phyloP scores from a whole-genome alignment of 1,140 invertebrate species.

The Phortica variegata region DNA sequence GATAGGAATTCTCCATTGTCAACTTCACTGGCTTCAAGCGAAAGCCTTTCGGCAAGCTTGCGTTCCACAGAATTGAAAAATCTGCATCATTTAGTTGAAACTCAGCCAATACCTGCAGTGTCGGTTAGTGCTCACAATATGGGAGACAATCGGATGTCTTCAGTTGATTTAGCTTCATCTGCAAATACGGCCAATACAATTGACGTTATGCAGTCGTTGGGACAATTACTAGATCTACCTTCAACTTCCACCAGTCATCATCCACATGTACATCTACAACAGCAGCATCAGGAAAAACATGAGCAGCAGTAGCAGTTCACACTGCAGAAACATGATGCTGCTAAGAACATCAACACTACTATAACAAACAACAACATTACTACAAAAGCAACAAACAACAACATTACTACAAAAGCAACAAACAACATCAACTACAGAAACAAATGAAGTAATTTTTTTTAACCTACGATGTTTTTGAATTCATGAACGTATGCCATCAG shows the following conservation, averaged over 20 bases:
- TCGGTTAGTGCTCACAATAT: not conserved
- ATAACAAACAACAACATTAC: too few species aligned
- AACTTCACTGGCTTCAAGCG: constrained; percentile 61
- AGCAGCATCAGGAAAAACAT: constrained; percentile 25
- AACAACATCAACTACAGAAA: too few species aligned
- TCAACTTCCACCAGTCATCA: constrained; percentile 34
- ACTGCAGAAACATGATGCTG: constrained; percentile 24
- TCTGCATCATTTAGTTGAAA: constrained; percentile 54
- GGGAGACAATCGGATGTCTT: constrained; percentile 31
- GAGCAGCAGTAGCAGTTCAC: constrained; percentile 21
- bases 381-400: too few species aligned
- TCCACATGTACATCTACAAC: constrained; percentile 40
- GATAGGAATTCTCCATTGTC: constrained; percentile 60
- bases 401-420: too few species aligned
- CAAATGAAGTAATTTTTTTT: too few species aligned
- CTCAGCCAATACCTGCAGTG: constrained; percentile 34
- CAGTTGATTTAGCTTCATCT: constrained; percentile 42
- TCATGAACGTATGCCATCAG: too few species aligned
- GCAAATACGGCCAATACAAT: constrained; percentile 43
- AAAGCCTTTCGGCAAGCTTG: constrained; percentile 59
- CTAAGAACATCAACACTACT: constrained; percentile 20
- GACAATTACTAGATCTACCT: constrained; percentile 29
- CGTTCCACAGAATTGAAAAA: constrained; percentile 58
- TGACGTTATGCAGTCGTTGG: constrained; percentile 27
- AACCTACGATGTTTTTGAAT: too few species aligned